A percentile compares a stretch with the other conserved stretches of the same genome.
These are phyloP conservation scores for Mythimna lalbum DNA, from an alignment of 2,888 invertebrate species.

Conservation along the genomic window DNA sequence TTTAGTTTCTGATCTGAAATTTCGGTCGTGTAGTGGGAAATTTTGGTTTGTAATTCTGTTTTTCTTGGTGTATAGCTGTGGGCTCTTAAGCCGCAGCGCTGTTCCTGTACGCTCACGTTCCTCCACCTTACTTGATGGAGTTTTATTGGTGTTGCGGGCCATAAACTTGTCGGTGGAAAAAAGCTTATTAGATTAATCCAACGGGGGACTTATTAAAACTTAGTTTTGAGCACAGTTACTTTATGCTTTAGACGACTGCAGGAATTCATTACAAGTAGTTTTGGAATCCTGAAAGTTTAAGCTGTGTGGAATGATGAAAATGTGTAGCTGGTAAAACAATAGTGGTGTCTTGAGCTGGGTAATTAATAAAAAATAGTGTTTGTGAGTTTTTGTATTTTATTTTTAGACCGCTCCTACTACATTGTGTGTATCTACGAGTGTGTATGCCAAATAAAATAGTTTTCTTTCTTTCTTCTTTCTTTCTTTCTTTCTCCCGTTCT, in stretches of 20 bases:
- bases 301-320: not conserved
- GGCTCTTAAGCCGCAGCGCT: constrained; percentile 56
- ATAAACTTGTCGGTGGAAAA: constrained; percentile 78
- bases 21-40: not conserved
- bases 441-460: too few species aligned
- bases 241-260: constrained; percentile 47
- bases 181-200: constrained; percentile 75
- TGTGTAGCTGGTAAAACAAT: not conserved
- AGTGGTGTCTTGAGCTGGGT: not conserved
- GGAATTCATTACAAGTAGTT: constrained; percentile 48
- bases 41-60: constrained; percentile 47
- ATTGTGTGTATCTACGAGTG: too few species aligned
- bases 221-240: constrained; percentile 64
- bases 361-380: too few species aligned
- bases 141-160: constrained; percentile 82
- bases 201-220: constrained; percentile 76
- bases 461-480: too few species aligned
- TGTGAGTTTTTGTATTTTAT: too few species aligned
- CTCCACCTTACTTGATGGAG: constrained; percentile 74
- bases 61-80: constrained; percentile 27
- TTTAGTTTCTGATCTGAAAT: constrained; percentile 7
- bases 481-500: too few species aligned
- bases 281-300: constrained; percentile 32
- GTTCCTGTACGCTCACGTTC: constrained; percentile 63
- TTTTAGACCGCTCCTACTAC: too few species aligned